A percentile compares a stretch with the other conserved stretches of the same genome.
phyloP scores from a whole-genome alignment of 2,888 invertebrate species.

The Clusia tigrina region DNA sequence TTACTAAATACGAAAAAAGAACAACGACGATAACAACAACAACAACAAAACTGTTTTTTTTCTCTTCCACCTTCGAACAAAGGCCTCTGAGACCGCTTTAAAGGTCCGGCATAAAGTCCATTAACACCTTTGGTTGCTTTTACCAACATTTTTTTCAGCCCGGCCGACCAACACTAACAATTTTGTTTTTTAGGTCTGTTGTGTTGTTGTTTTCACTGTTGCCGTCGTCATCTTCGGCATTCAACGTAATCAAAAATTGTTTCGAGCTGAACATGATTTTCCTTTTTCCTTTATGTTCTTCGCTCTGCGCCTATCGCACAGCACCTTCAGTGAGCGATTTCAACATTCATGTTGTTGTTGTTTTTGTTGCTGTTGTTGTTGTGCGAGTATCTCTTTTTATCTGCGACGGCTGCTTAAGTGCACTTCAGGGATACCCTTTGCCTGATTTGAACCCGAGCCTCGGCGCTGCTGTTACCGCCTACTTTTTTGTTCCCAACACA shows the following conservation, averaged over 20 bases:
- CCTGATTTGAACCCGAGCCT: not conserved
- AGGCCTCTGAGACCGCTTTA: conserved; percentile 4
- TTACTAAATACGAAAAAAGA: too few species aligned
- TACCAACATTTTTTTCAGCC: conserved; percentile 32
- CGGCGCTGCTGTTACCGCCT: conserved; percentile 34
- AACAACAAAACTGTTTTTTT: too few species aligned
- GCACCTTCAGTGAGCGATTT: not conserved
- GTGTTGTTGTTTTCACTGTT: conserved; percentile 1
- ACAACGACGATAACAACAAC: too few species aligned
- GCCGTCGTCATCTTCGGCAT: conserved; percentile 4
- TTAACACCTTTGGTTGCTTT: conserved; percentile 46
- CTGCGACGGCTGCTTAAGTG: conserved; percentile 15
- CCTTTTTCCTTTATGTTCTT: not conserved
- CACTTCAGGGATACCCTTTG: conserved; percentile 20
- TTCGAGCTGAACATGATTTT: conserved; percentile 11
- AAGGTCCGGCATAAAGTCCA: conserved; percentile 36
- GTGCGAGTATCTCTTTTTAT: not conserved
- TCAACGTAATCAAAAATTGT: conserved; percentile 1
- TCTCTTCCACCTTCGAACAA: not conserved
- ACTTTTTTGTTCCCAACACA: conserved; percentile 30
- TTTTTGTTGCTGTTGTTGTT: conserved; percentile 9
- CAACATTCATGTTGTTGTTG: not conserved
- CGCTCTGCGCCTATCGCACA: conserved; percentile 2
- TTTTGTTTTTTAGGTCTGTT: not conserved
- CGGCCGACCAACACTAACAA: conserved; percentile 20